These are phyloP conservation scores for Erebia epiphron DNA, from an alignment of 2,888 invertebrate species.

Conservation along the genomic window DNA sequence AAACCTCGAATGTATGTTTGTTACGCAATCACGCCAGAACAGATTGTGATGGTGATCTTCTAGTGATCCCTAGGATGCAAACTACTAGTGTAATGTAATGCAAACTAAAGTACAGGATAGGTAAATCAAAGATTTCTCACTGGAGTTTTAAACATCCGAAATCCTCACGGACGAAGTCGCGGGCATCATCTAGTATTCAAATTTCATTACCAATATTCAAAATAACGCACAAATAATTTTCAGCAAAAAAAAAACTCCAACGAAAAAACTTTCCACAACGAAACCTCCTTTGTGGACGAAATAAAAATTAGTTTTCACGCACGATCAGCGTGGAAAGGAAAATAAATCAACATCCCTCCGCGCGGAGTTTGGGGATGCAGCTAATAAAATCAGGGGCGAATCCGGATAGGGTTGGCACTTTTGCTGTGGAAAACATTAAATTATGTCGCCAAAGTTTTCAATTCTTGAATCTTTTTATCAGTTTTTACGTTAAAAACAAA, in stretches of 20 bases:
- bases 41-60: too few relatives aligned
- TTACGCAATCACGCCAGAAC: too few relatives aligned
- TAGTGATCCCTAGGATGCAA: too few relatives aligned
- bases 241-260: conserved; percentile 6
- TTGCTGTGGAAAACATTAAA: not conserved
- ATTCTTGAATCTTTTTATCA: too few relatives aligned
- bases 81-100: too few relatives aligned
- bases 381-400: conserved; percentile 68
- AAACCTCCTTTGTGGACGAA: conserved; percentile 37
- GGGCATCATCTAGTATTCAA: too few relatives aligned
- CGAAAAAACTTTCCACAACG: conserved; percentile 37
- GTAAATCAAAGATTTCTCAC: too few relatives aligned
- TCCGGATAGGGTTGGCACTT: conserved; percentile 39
- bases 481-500: too few relatives aligned
- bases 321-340: conserved; percentile 43
- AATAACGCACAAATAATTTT: not conserved
- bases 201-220: not conserved
- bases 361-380: conserved; percentile 60
- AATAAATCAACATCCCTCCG: conserved; percentile 63
- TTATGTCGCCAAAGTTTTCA: not conserved
- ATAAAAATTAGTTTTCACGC: conserved; percentile 43
- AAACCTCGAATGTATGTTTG: too few relatives aligned
- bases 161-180: too few relatives aligned
- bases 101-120: too few relatives aligned
- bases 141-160: too few relatives aligned